These are phyloP conservation scores for Tachypleus tridentatus DNA, from an alignment of 1,140 invertebrate species.

Conservation along the genomic window DNA sequence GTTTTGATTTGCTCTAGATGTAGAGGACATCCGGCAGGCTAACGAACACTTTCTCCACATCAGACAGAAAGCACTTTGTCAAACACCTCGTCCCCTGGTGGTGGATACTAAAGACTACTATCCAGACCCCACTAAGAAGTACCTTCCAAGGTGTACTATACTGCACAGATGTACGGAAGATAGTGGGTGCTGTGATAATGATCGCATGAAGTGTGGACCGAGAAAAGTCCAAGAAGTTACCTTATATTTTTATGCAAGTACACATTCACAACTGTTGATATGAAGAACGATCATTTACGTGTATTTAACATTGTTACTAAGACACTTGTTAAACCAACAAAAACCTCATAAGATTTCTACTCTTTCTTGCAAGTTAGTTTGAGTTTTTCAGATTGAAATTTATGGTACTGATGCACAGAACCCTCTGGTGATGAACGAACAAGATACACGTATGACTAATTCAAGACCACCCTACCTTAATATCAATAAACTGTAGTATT, in stretches of 20 bases:
- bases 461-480: too few species aligned
- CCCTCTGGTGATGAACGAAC: too few species aligned
- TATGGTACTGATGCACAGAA: too few species aligned
- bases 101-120: slow-evolving; percentile 48
- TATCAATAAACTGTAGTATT: too few species aligned
- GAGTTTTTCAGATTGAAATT: too few species aligned
- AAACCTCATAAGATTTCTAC: too few species aligned
- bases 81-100: slow-evolving; percentile 46
- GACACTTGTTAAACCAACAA: too few species aligned
- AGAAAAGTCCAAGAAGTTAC: slow-evolving; percentile 49
- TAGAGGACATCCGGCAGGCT: slow-evolving; percentile 33
- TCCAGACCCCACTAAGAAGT: slow-evolving; percentile 51
- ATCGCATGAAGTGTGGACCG: slow-evolving; percentile 49
- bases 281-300: too few species aligned
- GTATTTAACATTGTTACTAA: too few species aligned
- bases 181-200: slow-evolving; percentile 53
- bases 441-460: too few species aligned
- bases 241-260: slow-evolving; percentile 58
- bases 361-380: too few species aligned
- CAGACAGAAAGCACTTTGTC: slow-evolving; percentile 45
- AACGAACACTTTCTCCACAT: slow-evolving; percentile 45
- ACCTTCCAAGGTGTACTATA: slow-evolving; percentile 57
- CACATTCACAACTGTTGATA: too few species aligned
- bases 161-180: slow-evolving; percentile 59
- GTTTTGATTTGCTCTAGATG: slow-evolving; percentile 1